Evolutionary conservation across 2,888 invertebrate species (phyloP), one percentile per base, ranked within the genome.

Genomic region (Crossocerus cetratus): DNA sequence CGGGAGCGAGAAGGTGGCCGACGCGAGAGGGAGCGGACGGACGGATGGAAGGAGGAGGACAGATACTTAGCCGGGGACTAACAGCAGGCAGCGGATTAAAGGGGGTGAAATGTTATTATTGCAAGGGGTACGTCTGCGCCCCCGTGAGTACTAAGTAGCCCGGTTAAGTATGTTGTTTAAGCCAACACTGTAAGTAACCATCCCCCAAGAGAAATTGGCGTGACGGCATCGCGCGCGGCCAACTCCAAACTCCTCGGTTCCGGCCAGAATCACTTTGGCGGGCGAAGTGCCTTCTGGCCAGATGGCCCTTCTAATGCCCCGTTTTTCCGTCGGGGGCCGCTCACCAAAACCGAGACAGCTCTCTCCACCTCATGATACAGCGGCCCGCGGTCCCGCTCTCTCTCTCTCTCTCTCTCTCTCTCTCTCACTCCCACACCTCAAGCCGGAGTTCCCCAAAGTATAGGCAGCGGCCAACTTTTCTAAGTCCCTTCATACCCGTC

Each of bases 121-220:
- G 88, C 88, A 89, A 89, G 87, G 89, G 89, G 89, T 87, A 89
- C 86, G 86, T 86, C 83, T 83, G 78, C 81, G 74, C 74, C 32
- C 32, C 78, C 83, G 80, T 80, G 80, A 81, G 86, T 85, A 84
- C 87, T 88, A 89, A 90, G 90, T 90, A 90, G 89, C 88, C 84
- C 83, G 86, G 86, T 87, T 90, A 90, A 90, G 90, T 90, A 88
- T 90, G 90, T 90, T 90, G 89, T 90, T 89, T 89, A 84, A 90
- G 87, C 88, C 84, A 90, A 90, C 90, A 89, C 82, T 83, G 88
- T 83, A 86, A 89, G 88, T 87, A 89, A 88, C 88, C 84, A 85
- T 88, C 86, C 85, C 80, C 84, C 75, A 72, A 49, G 84, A 86
- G 88, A 87, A 87, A 86, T 86, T 86, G 83, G 75, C 81, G 77